These are phyloP conservation scores for Apotomis capreana DNA, from an alignment of 2,888 invertebrate genomes.

Conservation along the genomic window DNA sequence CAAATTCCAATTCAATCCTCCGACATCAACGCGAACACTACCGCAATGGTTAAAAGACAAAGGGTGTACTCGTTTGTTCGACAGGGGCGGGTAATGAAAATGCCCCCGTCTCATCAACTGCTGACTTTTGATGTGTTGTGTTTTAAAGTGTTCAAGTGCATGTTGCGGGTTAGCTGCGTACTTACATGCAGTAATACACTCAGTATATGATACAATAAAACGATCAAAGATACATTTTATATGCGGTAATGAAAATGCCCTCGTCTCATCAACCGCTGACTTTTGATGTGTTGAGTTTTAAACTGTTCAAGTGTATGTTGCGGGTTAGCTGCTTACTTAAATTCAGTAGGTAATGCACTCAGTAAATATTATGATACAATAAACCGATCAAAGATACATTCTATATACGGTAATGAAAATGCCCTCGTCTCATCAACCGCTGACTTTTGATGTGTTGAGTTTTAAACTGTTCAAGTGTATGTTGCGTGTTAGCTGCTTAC, in stretches of 20 bases:
- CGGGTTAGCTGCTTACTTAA: not conserved
- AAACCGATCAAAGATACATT: not conserved
- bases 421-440: slow-evolving; percentile 50
- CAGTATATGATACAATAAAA: too few species aligned
- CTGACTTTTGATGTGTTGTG: slow-evolving; percentile 40
- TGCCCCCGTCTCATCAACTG: slow-evolving; percentile 52
- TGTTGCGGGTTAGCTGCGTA: not conserved
- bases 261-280: slow-evolving; percentile 45
- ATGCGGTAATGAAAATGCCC: slow-evolving; percentile 73
- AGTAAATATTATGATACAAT: too few species aligned
- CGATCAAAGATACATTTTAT: not conserved
- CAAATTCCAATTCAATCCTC: slow-evolving; percentile 37
- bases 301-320: slow-evolving; percentile 31
- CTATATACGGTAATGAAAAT: slow-evolving; percentile 69
- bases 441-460: slow-evolving; percentile 39
- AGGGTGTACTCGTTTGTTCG: slow-evolving; percentile 65
- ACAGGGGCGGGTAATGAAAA: slow-evolving; percentile 72
- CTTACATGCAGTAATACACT: not conserved
- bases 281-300: slow-evolving; percentile 37
- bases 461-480: slow-evolving; percentile 36
- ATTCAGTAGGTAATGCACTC: not conserved
- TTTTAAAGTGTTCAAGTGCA: slow-evolving; percentile 36
- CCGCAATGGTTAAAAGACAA: slow-evolving; percentile 70
- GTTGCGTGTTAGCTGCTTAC: not conserved
- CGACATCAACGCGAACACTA: slow-evolving; percentile 47